These are phyloP conservation scores for Machimus rusticus DNA, from an alignment of 2,888 invertebrate genomes.

Conservation along the genomic window DNA sequence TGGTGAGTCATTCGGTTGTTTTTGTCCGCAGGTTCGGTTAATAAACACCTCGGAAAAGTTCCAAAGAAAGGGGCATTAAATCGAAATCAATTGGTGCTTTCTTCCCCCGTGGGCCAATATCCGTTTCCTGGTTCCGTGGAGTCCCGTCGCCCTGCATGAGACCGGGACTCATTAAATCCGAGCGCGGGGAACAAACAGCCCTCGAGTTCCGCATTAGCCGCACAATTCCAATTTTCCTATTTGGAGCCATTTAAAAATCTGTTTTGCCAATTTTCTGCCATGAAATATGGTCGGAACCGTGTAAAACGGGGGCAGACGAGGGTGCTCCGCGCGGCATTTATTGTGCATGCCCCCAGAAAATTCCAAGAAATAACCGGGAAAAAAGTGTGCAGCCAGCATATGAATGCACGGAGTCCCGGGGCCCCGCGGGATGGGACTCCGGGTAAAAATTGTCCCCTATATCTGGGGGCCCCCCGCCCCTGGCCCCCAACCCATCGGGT, in stretches of 20 bases:
- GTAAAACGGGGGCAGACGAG: neutral
- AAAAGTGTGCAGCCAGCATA: slow-evolving; percentile 33
- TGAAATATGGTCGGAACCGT: slow-evolving; percentile 35
- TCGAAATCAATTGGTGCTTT: neutral
- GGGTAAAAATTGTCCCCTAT: slow-evolving; percentile 12
- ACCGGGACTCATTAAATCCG: neutral
- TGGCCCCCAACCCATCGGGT: slow-evolving; percentile 1
- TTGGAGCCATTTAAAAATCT: slow-evolving; percentile 32
- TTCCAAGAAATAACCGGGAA: slow-evolving; percentile 31
- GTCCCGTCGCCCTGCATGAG: neutral
- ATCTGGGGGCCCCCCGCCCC: neutral
- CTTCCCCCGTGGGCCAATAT: neutral
- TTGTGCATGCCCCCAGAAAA: slow-evolving; percentile 37
- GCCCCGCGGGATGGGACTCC: neutral
- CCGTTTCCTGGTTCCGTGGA: neutral
- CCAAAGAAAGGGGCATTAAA: neutral
- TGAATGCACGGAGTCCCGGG: slow-evolving; percentile 11
- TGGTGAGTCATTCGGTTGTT: neutral
- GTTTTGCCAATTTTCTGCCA: slow-evolving; percentile 32
- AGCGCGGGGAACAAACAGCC: neutral
- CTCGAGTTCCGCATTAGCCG: neutral
- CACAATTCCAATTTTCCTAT: slow-evolving; percentile 28
- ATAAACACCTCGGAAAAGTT: neutral
- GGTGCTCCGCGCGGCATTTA: neutral
- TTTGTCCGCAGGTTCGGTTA: neutral